Conservation (phyloP, 2,113 vertebrate genomes). For the Mustela nigripes region DNA sequence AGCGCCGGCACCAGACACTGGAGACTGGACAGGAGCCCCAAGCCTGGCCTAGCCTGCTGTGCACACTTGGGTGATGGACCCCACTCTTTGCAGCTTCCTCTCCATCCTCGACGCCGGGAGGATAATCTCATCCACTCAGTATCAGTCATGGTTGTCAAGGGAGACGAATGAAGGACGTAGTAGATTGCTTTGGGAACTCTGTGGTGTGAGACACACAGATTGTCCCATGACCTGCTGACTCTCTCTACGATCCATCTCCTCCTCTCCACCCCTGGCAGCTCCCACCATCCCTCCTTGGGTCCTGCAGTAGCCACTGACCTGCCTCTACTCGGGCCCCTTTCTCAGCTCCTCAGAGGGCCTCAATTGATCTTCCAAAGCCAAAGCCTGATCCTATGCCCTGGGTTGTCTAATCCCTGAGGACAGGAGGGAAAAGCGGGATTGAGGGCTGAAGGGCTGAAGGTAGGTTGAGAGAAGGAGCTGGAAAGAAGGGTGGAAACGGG, state of each 20-base stretch:
- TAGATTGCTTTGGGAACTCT: not conserved
- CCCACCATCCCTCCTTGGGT: not conserved
- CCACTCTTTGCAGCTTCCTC: rapidly evolving
- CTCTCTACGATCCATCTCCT: not conserved
- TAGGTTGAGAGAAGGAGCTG: not conserved
- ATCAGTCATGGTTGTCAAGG: not conserved
- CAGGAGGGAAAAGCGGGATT: not conserved
- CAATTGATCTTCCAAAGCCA: not conserved
- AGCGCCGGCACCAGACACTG: rapidly evolving
- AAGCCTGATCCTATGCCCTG: not conserved
- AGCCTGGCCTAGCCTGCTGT: not conserved
- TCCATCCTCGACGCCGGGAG: not conserved
- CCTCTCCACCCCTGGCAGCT: not conserved
- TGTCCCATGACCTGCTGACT: not conserved
- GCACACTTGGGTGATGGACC: not conserved
- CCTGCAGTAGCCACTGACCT: not conserved
- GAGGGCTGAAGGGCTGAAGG: not conserved
- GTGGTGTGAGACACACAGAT: not conserved
- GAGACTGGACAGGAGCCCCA: not conserved
- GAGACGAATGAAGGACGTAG: not conserved
- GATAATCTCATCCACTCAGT: not conserved
- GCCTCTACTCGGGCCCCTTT: not conserved
- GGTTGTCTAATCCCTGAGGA: not conserved
- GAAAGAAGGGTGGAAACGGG: not conserved
- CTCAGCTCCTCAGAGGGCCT: not conserved